A percentile compares a stretch with the other conserved stretches of the same genome.
phyloP scores from a whole-genome alignment of 30 jellyfish, hydroid and myxozoan species.

The Sanderia malayensis region DNA sequence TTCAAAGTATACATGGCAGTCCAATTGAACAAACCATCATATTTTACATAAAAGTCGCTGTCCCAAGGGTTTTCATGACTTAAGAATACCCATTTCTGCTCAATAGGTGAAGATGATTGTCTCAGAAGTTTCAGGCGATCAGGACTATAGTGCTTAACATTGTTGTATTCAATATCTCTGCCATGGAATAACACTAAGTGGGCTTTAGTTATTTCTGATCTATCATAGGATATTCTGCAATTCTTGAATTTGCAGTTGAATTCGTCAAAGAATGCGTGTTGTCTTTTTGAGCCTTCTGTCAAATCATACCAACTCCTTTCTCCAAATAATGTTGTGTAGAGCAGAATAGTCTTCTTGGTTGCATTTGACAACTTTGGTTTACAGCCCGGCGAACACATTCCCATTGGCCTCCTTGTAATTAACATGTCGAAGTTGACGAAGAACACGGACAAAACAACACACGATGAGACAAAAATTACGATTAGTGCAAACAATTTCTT shows the following conservation, averaged over 20 bases:
- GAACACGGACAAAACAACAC: too few relatives aligned
- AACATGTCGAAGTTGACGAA: too few relatives aligned
- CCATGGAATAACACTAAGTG: constrained; percentile 39
- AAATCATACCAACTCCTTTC: neutral
- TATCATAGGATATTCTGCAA: constrained; percentile 14
- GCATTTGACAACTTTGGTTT: too few relatives aligned
- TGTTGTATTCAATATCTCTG: constrained; percentile 19
- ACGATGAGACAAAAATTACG: too few relatives aligned
- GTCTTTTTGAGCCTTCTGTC: neutral
- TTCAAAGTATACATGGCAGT: constrained; percentile 27
- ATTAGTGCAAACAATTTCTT: too few relatives aligned
- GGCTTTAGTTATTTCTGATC: neutral
- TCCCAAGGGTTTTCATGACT: constrained; percentile 33
- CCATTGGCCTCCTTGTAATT: too few relatives aligned
- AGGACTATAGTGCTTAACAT: neutral
- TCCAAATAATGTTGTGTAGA: neutral
- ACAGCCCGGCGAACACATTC: too few relatives aligned
- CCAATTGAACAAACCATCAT: constrained; percentile 33
- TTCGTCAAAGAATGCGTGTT: neutral
- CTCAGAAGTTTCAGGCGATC: neutral
- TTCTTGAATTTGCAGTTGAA: neutral
- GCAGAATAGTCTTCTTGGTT: neutral
- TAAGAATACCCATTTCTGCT: constrained; percentile 31
- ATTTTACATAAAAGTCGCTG: neutral
- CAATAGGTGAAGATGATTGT: neutral